phyloP scores from a whole-genome alignment of 64 coral and sea anemone genomes.

The Trachythela sp. region DNA sequence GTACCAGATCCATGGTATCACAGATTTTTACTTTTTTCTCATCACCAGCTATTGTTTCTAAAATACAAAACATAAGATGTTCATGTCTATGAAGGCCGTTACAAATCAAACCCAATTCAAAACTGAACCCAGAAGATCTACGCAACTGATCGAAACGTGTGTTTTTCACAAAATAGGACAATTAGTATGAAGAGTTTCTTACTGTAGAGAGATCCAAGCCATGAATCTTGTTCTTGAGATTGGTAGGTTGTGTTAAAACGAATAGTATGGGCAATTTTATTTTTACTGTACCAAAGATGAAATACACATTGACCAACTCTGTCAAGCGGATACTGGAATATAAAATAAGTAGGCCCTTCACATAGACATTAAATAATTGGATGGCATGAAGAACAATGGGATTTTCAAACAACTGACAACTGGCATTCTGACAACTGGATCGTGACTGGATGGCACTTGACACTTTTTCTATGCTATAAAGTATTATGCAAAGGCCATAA shows the following conservation, averaged over 20 bases:
- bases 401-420: too few relatives aligned
- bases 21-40: not conserved
- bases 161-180: too few relatives aligned
- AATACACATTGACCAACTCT: slow-evolving; percentile 76
- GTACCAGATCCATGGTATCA: not conserved
- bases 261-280: slow-evolving; percentile 46
- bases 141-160: too few relatives aligned
- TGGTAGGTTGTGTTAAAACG: slow-evolving; percentile 74
- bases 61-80: not conserved
- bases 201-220: not conserved
- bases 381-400: too few relatives aligned
- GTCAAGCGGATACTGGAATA: slow-evolving; percentile 74
- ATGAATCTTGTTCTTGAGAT: slow-evolving; percentile 24
- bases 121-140: too few relatives aligned
- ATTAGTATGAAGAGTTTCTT: too few relatives aligned
- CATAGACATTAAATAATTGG: not conserved
- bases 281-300: slow-evolving; percentile 33
- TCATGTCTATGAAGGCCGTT: not conserved
- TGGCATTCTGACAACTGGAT: too few relatives aligned
- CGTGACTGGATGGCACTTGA: too few relatives aligned
- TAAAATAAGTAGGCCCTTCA: not conserved
- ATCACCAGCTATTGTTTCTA: not conserved
- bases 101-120: too few relatives aligned
- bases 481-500: too few relatives aligned
- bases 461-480: too few relatives aligned